Evolutionary conservation across 1,140 invertebrate genomes (phyloP).

Genomic region (Drosophila triauraria): DNA sequence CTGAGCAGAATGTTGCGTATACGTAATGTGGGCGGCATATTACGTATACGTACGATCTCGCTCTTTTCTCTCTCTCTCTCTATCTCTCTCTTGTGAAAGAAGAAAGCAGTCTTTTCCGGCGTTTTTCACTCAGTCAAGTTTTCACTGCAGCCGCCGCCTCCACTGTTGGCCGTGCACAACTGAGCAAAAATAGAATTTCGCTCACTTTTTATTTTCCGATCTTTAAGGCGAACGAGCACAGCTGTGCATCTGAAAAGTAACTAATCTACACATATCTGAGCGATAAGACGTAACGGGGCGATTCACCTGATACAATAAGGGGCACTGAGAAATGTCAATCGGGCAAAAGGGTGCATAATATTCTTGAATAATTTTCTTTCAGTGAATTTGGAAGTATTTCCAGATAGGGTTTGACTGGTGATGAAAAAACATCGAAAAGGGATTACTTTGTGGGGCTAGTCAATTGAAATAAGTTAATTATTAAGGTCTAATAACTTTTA

Average conservation of each 20-base stretch:
- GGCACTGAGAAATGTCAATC: not conserved
- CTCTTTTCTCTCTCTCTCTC: conserved; percentile 1
- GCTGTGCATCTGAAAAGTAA: conserved; percentile 4
- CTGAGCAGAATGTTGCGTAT: conserved; percentile 64
- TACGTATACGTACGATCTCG: conserved; percentile 41
- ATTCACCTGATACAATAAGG: not conserved
- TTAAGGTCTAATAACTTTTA: too few relatives aligned
- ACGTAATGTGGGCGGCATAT: conserved; percentile 35
- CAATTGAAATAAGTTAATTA: not conserved
- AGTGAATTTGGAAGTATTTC: not conserved
- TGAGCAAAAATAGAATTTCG: conserved; percentile 52
- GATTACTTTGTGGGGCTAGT: too few relatives aligned
- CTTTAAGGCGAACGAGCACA: conserved; percentile 16
- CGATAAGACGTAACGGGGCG: conserved; percentile 18
- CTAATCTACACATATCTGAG: conserved; percentile 10
- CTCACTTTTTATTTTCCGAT: conserved; percentile 51
- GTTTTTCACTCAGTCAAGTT: conserved; percentile 40
- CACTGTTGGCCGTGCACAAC: conserved; percentile 48
- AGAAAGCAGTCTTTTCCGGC: conserved; percentile 18
- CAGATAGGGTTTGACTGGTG: not conserved
- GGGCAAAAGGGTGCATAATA: not conserved
- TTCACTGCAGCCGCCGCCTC: conserved; percentile 23
- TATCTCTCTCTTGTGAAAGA: conserved; percentile 10
- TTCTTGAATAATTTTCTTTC: not conserved
- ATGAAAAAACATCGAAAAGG: not conserved